Evolutionary conservation across 2,797 vertebrate genomes (phyloP), one percentile per base, ranked within the genome.

Genomic region (Tragopan temminckii): DNA sequence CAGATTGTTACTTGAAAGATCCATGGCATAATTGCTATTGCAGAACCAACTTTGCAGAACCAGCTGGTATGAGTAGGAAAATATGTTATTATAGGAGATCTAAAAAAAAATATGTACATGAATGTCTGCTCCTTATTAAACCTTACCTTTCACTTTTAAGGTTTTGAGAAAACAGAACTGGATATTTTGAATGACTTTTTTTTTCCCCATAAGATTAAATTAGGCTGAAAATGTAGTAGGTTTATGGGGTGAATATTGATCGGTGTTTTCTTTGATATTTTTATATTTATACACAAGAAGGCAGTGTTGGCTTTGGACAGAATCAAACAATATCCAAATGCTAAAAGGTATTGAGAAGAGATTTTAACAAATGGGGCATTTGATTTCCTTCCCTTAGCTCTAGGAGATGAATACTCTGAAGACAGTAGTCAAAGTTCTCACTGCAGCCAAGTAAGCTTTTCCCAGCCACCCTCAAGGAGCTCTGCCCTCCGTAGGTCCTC

Each of bases 311-410:
- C 17, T 78, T 90, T 66, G 48, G 13, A 74, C 77, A 72, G 36
- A 55, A 72, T 42, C 15, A 85, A 82, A 93, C 27, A 64, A 7
- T 35, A 78, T 17, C 67, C 63, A 92, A 88, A 80, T 77, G 12
- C 4, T 42, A 52, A 85, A 76, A 71, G 19, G 29, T 59, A 82
- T 29, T 18, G 1, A 68, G 77, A 52, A 87, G 8, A 35, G 2
- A 4, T 72, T 85, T 93, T 25, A 12, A 29, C 16, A 72, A 69
- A 46, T 17, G n/a, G 11, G 15, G 1, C 5, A 40, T 42, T 63
- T 67, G 8, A 59, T 14, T 45, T 85, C 8, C 43, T 77, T 52
- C 5, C 7, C 77, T 33, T 53, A 50, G 4, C 8, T 61, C 48
- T 40, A 84, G 61, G 29, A 74, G 10, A 50, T 29, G 6, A 78